These are phyloP conservation scores for Anolis sagrei DNA, from an alignment of 2,113 vertebrate genomes.

Conservation along the genomic window DNA sequence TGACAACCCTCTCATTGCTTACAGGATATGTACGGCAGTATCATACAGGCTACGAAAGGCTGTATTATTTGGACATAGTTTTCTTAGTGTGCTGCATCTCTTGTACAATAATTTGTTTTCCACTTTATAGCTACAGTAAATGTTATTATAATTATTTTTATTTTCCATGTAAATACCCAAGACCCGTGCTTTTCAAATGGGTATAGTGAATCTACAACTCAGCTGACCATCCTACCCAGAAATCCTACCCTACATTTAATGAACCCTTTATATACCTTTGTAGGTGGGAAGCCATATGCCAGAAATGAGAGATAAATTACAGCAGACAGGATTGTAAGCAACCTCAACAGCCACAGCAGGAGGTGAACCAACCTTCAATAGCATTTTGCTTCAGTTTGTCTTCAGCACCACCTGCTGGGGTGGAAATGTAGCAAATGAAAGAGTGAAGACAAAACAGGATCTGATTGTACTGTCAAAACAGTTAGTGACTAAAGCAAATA, in stretches of 20 bases:
- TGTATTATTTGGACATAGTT: background rate
- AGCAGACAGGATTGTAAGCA: background rate
- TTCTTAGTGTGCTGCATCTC: background rate
- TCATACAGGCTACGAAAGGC: no score
- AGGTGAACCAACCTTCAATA: background rate
- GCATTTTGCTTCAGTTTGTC: conserved; percentile 7
- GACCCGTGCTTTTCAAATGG: background rate
- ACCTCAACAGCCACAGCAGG: background rate
- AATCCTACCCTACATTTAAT: background rate
- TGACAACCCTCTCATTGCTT: background rate
- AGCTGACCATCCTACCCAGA: background rate
- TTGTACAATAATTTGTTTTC: background rate
- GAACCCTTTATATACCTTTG: background rate
- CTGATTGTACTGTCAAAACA: no score
- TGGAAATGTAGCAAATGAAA: background rate
- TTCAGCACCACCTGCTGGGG: conserved; percentile 35
- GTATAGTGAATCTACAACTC: background rate
- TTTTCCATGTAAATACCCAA: background rate
- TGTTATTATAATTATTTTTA: background rate
- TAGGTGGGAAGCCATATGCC: background rate
- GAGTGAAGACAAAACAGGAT: background rate
- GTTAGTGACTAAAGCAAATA: background rate
- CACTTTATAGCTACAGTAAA: background rate
- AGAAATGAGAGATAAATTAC: background rate
- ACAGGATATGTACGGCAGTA: background rate